Percentiles rank a stretch among this genome's conserved stretches.
phyloP scores from a whole-genome alignment of 2,888 invertebrate species.

The Andrena hattorfiana region DNA sequence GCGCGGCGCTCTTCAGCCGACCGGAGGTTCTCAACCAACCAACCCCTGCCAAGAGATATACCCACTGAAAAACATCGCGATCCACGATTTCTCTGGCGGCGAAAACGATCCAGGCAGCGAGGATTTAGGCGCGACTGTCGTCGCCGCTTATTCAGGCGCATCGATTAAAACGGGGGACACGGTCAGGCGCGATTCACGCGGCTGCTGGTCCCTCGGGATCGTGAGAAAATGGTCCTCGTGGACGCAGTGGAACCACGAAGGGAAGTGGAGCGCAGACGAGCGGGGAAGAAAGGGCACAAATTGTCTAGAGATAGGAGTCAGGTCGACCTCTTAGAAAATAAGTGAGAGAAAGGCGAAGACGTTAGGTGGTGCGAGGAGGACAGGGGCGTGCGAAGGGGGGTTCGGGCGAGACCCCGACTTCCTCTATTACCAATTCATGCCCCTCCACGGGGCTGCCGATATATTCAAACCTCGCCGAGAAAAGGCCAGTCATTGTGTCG shows the following conservation, averaged over 20 bases:
- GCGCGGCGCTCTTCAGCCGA: constrained; percentile 48
- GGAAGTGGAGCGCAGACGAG: constrained; percentile 29
- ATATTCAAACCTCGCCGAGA: constrained; percentile 75
- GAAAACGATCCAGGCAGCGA: background rate
- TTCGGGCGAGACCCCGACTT: constrained; percentile 70
- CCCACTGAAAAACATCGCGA: background rate
- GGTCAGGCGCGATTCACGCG: constrained; percentile 63
- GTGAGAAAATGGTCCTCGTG: constrained; percentile 67
- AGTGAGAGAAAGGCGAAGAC: constrained; percentile 41
- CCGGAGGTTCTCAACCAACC: constrained; percentile 53
- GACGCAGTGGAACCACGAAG: constrained; percentile 39
- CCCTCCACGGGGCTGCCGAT: constrained; percentile 71
- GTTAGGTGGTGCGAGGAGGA: constrained; percentile 21
- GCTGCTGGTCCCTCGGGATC: constrained; percentile 46
- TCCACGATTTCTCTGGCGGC: background rate
- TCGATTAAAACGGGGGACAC: constrained; percentile 61
- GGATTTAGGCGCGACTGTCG: constrained; percentile 27
- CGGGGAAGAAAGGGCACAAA: constrained; percentile 63
- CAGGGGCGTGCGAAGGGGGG: constrained; percentile 17
- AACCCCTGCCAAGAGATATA: background rate
- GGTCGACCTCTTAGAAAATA: constrained; percentile 72
- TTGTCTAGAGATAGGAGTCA: constrained; percentile 73
- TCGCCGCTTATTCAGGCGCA: constrained; percentile 53
- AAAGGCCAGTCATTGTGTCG: constrained; percentile 76
- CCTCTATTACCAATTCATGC: constrained; percentile 80